Evolutionary conservation across 2,797 vertebrate genomes (phyloP).

Genomic region (Echeneis naucrates): DNA sequence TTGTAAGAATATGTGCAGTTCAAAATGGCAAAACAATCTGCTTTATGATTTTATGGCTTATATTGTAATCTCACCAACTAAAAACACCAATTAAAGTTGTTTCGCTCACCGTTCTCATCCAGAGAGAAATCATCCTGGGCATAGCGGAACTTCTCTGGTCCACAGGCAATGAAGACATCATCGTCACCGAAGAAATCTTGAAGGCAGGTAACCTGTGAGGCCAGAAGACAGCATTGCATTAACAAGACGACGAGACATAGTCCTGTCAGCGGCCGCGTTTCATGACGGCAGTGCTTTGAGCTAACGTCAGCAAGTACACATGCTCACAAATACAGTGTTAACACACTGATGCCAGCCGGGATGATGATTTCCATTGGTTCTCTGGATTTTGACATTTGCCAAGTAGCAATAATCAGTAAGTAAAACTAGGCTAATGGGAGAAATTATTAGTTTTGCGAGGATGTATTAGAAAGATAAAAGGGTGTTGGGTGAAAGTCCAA

Average conservation of each 20-base stretch:
- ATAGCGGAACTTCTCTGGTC: slow-evolving; percentile 98
- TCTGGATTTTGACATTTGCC: neutral
- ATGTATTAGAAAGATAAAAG: neutral
- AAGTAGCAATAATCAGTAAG: neutral
- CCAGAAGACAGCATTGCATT: slow-evolving; percentile 25
- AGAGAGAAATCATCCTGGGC: slow-evolving; percentile 99
- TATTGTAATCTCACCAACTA: neutral
- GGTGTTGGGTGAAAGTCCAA: neutral
- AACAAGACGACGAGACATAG: neutral
- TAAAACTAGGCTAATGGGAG: neutral
- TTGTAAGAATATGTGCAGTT: no score
- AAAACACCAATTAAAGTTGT: neutral
- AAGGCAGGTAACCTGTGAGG: slow-evolving; percentile 93
- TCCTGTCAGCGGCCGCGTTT: neutral
- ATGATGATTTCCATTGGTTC: neutral
- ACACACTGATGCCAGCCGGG: neutral
- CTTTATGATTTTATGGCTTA: neutral
- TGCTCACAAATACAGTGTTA: neutral
- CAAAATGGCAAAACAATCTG: neutral
- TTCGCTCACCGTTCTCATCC: slow-evolving; percentile 93
- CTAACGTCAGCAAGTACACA: neutral
- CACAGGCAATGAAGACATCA: slow-evolving; percentile 97
- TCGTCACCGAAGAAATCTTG: slow-evolving; percentile 99
- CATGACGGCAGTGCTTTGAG: slow-evolving; percentile 1
- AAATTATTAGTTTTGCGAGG: neutral